These are phyloP conservation scores for Dysmachus trigonus DNA, from an alignment of 2,888 invertebrate genomes.

Conservation along the genomic window DNA sequence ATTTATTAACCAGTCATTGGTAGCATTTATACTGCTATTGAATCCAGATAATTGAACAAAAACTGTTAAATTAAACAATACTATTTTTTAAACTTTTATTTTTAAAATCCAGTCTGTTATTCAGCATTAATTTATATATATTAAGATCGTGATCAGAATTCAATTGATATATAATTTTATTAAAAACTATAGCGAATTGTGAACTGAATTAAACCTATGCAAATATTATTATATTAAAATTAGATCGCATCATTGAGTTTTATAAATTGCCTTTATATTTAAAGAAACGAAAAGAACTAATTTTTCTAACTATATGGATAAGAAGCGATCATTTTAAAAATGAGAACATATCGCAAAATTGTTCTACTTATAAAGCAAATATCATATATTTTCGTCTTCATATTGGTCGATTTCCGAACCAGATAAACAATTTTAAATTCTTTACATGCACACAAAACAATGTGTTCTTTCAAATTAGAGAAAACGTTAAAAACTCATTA, in stretches of 20 bases:
- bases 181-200: too few species aligned
- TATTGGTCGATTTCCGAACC: neutral
- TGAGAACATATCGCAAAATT: neutral
- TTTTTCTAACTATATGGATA: neutral
- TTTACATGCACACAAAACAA: neutral
- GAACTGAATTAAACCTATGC: too few species aligned
- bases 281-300: neutral
- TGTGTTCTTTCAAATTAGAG: slow-evolving; percentile 12
- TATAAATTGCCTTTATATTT: too few species aligned
- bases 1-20: too few species aligned
- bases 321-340: neutral
- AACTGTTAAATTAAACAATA: too few species aligned
- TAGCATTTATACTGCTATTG: too few species aligned
- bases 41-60: too few species aligned
- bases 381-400: neutral
- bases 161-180: too few species aligned
- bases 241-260: too few species aligned
- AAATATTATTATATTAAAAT: too few species aligned
- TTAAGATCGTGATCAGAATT: too few species aligned
- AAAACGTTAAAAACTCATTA: slow-evolving; percentile 23
- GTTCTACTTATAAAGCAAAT: neutral
- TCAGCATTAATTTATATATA: too few species aligned
- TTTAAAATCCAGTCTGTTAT: neutral
- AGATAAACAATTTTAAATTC: neutral
- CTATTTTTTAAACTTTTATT: neutral